Evolutionary conservation across 2,888 invertebrate species (phyloP).

Genomic region (Metopia argyrocephala): DNA sequence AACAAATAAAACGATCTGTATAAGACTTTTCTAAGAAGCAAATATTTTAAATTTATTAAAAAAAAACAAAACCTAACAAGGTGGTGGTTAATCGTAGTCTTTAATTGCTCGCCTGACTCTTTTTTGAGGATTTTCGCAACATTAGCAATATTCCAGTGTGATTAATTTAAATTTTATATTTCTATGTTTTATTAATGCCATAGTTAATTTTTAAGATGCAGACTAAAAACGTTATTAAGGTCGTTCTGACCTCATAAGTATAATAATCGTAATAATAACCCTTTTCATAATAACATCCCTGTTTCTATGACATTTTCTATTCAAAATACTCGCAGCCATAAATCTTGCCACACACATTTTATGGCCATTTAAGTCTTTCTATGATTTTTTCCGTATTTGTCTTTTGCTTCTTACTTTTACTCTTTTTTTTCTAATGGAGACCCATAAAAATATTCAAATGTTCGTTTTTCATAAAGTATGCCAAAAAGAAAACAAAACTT

Average conservation of each 20-base stretch:
- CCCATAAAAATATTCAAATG: neutral
- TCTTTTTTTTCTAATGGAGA: neutral
- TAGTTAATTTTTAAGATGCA: no score
- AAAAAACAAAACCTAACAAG: no score
- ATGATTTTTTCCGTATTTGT: neutral
- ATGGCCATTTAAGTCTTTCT: conserved; percentile 3
- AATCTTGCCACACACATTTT: conserved; percentile 27
- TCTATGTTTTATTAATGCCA: neutral
- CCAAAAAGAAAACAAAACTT: neutral
- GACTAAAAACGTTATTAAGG: no score
- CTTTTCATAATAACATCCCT: neutral
- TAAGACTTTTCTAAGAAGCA: no score
- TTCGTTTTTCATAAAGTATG: neutral
- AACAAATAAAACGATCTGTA: neutral
- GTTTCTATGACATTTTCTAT: conserved; percentile 4
- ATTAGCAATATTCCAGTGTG: no score
- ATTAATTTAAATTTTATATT: no score
- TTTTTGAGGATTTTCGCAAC: no score
- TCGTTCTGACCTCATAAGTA: conserved; percentile 23
- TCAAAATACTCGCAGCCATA: conserved; percentile 35
- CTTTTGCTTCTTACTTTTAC: neutral
- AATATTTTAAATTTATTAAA: no score
- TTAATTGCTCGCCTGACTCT: no score
- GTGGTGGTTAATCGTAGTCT: no score
- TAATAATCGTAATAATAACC: neutral